Base-by-base conservation (phyloP, 2,888 invertebrate species). In the Machimus rusticus region DNA sequence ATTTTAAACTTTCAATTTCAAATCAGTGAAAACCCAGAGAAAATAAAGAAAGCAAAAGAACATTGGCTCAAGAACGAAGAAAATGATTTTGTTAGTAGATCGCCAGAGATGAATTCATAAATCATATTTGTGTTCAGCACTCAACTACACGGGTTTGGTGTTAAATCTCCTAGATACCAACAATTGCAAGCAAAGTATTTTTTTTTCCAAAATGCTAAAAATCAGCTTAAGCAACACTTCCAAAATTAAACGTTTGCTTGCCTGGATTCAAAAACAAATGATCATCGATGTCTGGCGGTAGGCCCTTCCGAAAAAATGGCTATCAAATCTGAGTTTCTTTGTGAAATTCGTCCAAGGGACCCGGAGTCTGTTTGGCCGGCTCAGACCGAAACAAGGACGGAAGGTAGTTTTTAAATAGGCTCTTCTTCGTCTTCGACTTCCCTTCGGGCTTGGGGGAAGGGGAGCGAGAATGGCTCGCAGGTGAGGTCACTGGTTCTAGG, bases 311-410 rank as follows among this genome's bases (percentile, higher is more conserved):
- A 28, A 76, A 76, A 39, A 39, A 8, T 46, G 14, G n/a, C 12
- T 39, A 43, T 77, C 79, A 88, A 81, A 88, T 88, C 46, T 87
- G 87, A 16, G 88, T 88, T 57, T 88, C 88, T 78, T 87, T 88
- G 74, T 76, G 88, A 51, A 81, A 74, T n/a, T 88, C 86, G 14
- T 87, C 77, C 8, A 31, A 14, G 19, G n/a, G 12, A 66, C 51
- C 37, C 51, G 88, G 79, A 23, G 84, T 79, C 34, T 86, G 88
- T 87, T 87, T 89, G 19, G 87, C 66, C 87, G 89, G 88, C 88
- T 89, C 90, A 88, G 90, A 90, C 89, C 91, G 91, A 87, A 89
- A 89, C 79, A 89, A 46, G 5, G 89, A 89, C n/a, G 90, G 90
- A 57, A 90, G 88, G 43, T 89, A 90, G 55, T 81, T 88, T 86